phyloP scores from a whole-genome alignment of 2,888 invertebrate species.

The Congeria kusceri region DNA sequence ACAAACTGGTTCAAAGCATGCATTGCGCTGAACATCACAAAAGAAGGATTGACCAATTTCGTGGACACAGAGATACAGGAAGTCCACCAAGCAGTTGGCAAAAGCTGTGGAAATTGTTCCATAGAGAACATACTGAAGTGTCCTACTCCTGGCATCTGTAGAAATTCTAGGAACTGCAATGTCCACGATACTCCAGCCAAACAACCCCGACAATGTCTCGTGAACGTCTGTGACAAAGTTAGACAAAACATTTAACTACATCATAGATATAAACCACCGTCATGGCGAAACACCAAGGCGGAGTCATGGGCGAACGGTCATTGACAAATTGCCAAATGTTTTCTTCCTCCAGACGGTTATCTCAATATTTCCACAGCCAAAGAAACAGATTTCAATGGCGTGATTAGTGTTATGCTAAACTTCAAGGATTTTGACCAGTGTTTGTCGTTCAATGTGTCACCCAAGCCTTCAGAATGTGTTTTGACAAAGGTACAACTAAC shows the following conservation, averaged over 20 bases:
- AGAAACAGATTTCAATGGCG: neutral
- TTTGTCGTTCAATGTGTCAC: too few species aligned
- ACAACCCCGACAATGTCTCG: neutral
- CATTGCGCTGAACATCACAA: too few species aligned
- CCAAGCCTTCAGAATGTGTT: too few species aligned
- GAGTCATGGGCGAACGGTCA: neutral
- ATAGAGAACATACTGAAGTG: neutral
- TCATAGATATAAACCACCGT: neutral
- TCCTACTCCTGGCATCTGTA: neutral
- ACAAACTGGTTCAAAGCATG: too few species aligned
- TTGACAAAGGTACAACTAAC: too few species aligned
- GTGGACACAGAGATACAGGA: too few species aligned
- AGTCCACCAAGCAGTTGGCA: too few species aligned
- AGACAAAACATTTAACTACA: neutral
- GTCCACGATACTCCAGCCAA: neutral
- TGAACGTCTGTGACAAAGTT: neutral
- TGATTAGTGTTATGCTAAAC: neutral
- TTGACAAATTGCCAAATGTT: slow-evolving; percentile 3
- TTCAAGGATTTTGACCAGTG: neutral
- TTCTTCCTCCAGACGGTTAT: slow-evolving; percentile 1
- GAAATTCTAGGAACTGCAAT: neutral
- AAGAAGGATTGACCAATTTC: too few species aligned
- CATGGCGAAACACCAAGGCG: neutral
- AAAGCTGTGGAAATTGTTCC: slow-evolving; percentile 1
- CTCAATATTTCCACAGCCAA: neutral